These are phyloP conservation scores for Lineus longissimus DNA, from an alignment of 1,140 invertebrate species.

Conservation along the genomic window DNA sequence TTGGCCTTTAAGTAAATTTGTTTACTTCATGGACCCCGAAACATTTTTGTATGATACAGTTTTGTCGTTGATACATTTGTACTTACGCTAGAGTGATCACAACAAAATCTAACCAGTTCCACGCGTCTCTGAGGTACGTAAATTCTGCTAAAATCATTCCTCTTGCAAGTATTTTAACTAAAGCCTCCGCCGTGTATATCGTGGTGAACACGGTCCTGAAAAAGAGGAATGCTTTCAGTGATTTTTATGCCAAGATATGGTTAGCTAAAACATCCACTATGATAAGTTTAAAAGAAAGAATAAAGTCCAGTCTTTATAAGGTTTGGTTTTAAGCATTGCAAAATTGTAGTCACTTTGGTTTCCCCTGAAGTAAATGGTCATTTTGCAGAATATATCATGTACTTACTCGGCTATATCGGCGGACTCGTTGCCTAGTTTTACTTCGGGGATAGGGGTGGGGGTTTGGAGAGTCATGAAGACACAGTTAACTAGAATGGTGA, in stretches of 20 bases:
- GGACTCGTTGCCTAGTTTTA: slow-evolving; percentile 51
- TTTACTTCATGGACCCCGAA: too few relatives aligned
- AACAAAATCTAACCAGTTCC: slow-evolving; percentile 97
- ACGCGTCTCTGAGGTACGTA: slow-evolving; percentile 92
- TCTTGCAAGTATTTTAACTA: slow-evolving; percentile 91
- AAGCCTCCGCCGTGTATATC: slow-evolving; percentile 93
- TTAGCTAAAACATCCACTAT: not conserved
- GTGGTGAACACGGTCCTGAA: slow-evolving; percentile 88
- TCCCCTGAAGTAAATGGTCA: too few relatives aligned
- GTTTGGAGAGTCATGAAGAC: slow-evolving; percentile 80
- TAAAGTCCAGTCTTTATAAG: too few relatives aligned
- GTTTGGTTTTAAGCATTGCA: too few relatives aligned
- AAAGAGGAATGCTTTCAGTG: slow-evolving; percentile 1
- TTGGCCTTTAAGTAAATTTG: too few relatives aligned
- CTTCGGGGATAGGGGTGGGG: slow-evolving; percentile 2
- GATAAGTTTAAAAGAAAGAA: not conserved
- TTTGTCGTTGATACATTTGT: not conserved
- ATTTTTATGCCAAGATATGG: not conserved
- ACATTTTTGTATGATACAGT: too few relatives aligned
- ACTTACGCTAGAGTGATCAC: slow-evolving; percentile 92
- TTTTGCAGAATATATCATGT: slow-evolving; percentile 20
- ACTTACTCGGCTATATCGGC: slow-evolving; percentile 90
- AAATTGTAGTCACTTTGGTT: too few relatives aligned
- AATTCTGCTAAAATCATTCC: slow-evolving; percentile 93
- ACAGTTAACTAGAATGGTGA: slow-evolving; percentile 93